Evolutionary conservation across 2,797 vertebrate species (phyloP).

Genomic region (Argentina silus): DNA sequence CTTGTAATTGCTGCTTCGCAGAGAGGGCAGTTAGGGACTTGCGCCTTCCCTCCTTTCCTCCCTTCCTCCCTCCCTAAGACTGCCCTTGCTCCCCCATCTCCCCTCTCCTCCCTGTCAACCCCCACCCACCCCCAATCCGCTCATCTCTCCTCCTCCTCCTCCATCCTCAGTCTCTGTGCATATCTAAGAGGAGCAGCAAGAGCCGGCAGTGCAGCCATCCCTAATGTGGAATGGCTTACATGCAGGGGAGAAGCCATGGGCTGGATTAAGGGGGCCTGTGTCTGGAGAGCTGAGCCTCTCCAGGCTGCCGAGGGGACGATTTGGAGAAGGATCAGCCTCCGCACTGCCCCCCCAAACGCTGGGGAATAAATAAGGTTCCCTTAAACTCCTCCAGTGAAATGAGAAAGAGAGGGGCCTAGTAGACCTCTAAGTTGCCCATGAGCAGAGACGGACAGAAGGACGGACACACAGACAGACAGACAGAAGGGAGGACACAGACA

Average conservation of each 20-base stretch:
- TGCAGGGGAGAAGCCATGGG: slow-evolving; percentile 59
- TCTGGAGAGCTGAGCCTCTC: slow-evolving; percentile 55
- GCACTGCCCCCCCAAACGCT: slow-evolving; percentile 32
- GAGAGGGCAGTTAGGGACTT: slow-evolving; percentile 39
- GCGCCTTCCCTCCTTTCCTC: neutral
- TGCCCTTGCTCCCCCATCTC: neutral
- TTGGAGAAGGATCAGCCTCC: slow-evolving; percentile 53
- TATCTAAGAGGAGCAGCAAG: slow-evolving; percentile 47
- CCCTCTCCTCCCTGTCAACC: slow-evolving; percentile 15
- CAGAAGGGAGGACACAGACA: too few relatives aligned
- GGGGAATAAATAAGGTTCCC: slow-evolving; percentile 56
- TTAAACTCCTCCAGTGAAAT: slow-evolving; percentile 46
- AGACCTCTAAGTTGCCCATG: slow-evolving; percentile 14
- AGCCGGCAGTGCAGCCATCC: slow-evolving; percentile 52
- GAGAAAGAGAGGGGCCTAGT: slow-evolving; percentile 36
- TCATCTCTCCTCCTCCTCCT: neutral
- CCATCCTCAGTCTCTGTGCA: slow-evolving; percentile 20
- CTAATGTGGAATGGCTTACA: slow-evolving; percentile 68
- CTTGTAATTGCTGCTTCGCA: slow-evolving; percentile 37
- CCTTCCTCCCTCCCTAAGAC: neutral
- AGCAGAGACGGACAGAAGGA: too few relatives aligned
- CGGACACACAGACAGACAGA: too few relatives aligned
- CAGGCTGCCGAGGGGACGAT: slow-evolving; percentile 52
- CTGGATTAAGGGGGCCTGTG: slow-evolving; percentile 61
- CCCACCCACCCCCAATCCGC: slow-evolving; percentile 17